A percentile compares a stretch with the other conserved stretches of the same genome.
phyloP scores from a whole-genome alignment of 2,888 invertebrate genomes.

The Lithosia quadra region DNA sequence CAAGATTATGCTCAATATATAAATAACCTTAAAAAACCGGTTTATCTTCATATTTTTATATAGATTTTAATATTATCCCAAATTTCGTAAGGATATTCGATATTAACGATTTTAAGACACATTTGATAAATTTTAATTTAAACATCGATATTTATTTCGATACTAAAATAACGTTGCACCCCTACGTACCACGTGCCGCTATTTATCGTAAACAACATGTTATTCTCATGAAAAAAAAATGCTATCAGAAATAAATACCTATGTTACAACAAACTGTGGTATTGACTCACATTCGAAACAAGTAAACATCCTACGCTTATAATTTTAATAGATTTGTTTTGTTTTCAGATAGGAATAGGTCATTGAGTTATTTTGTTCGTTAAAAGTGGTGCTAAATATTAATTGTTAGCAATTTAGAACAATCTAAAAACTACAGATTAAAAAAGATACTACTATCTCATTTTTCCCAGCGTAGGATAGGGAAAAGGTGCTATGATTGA shows the following conservation, averaged over 20 bases:
- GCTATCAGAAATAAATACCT: slow-evolving; percentile 1
- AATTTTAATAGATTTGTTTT: slow-evolving; percentile 7
- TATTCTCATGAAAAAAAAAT: slow-evolving; percentile 8
- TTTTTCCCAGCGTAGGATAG: not conserved
- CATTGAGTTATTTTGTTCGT: not conserved
- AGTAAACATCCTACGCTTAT: not conserved
- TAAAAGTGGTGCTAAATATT: not conserved
- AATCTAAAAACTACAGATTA: not conserved
- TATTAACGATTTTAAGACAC: too few relatives aligned
- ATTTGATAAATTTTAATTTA: too few relatives aligned
- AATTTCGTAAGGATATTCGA: too few relatives aligned
- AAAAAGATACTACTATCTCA: not conserved
- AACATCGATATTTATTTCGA: not conserved
- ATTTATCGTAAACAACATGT: slow-evolving; percentile 13
- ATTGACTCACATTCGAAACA: slow-evolving; percentile 13
- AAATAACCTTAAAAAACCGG: too few relatives aligned
- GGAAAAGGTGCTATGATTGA: too few relatives aligned
- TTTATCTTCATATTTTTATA: too few relatives aligned
- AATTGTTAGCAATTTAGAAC: not conserved
- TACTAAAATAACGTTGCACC: not conserved
- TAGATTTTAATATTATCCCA: too few relatives aligned
- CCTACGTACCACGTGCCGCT: not conserved
- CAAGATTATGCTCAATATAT: too few relatives aligned
- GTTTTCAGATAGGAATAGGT: slow-evolving; percentile 1
- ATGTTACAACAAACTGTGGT: slow-evolving; percentile 8